These are phyloP conservation scores for Orthosia cruda DNA, from an alignment of 2,888 invertebrate species.

Conservation along the genomic window DNA sequence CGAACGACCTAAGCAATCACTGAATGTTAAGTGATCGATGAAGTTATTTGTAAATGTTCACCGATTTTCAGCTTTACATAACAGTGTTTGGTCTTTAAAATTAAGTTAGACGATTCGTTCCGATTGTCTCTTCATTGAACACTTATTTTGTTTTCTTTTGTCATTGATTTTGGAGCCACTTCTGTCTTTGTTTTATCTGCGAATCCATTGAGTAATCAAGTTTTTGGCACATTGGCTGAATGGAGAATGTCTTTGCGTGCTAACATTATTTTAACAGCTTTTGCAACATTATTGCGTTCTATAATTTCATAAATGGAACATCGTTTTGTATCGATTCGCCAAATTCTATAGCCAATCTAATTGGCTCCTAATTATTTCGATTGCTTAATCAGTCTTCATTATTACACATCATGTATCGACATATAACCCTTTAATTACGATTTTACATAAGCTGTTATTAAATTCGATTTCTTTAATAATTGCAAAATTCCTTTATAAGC, in stretches of 20 bases:
- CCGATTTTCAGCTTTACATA: slow-evolving; percentile 12
- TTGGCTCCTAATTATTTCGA: slow-evolving; percentile 32
- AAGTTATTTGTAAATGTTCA: slow-evolving; percentile 41
- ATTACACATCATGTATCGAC: slow-evolving; percentile 8
- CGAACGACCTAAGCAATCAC: slow-evolving; percentile 21
- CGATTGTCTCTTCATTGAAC: slow-evolving; percentile 8
- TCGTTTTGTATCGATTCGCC: slow-evolving; percentile 15
- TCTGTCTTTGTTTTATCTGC: neutral
- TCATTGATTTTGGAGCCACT: slow-evolving; percentile 4
- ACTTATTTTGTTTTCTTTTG: slow-evolving; percentile 15
- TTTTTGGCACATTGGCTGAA: neutral
- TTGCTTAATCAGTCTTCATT: slow-evolving; percentile 38
- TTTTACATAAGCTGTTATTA: slow-evolving; percentile 40
- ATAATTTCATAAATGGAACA: slow-evolving; percentile 8
- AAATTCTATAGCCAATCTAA: slow-evolving; percentile 25
- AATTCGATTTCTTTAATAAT: slow-evolving; percentile 27
- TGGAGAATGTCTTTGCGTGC: neutral
- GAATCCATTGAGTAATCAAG: neutral
- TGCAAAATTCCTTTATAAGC: slow-evolving; percentile 16
- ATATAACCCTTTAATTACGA: slow-evolving; percentile 26
- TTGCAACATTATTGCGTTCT: neutral
- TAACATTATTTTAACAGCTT: neutral
- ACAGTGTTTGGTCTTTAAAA: slow-evolving; percentile 11
- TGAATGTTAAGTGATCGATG: slow-evolving; percentile 30
- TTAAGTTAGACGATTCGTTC: slow-evolving; percentile 23